Conservation (phyloP, 23 tunicate genomes). For the Ascidia mentula region DNA sequence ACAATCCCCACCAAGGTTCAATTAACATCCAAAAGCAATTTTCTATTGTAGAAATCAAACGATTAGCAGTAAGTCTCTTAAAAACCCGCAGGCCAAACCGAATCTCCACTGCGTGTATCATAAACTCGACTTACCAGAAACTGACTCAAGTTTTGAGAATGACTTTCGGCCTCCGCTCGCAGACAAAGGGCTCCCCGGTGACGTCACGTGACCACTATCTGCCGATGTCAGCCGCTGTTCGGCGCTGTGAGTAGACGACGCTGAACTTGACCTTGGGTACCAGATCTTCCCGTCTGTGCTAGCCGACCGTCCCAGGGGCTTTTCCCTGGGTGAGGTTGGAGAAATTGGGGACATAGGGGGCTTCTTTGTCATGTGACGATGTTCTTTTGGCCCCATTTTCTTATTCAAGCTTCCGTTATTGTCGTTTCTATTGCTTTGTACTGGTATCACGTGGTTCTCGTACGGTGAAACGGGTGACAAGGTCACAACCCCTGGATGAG, state of each 20-base stretch:
- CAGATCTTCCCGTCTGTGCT: neutral
- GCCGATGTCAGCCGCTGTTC: slow-evolving; percentile 4
- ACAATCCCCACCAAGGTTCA: no score
- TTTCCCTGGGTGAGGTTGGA: neutral
- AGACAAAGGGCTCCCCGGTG: neutral
- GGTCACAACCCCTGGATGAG: neutral
- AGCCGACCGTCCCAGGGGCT: neutral
- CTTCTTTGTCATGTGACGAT: neutral
- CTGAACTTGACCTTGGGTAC: neutral
- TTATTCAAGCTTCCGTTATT: neutral
- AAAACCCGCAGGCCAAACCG: no score
- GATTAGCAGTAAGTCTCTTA: no score
- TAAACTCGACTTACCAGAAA: neutral
- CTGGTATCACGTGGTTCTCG: slow-evolving; percentile 10
- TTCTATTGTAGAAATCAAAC: no score
- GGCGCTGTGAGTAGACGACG: neutral
- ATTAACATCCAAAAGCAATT: no score
- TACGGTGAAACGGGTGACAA: slow-evolving; percentile 12
- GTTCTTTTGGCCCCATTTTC: neutral
- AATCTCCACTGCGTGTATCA: neutral
- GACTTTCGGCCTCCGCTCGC: neutral
- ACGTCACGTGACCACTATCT: neutral
- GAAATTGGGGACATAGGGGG: slow-evolving; percentile 7
- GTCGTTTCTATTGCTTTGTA: neutral
- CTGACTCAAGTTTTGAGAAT: neutral